Evolutionary conservation across 2,113 vertebrate genomes (phyloP), one percentile per base, ranked within the genome.

Genomic region (Puffinus mauretanicus): DNA sequence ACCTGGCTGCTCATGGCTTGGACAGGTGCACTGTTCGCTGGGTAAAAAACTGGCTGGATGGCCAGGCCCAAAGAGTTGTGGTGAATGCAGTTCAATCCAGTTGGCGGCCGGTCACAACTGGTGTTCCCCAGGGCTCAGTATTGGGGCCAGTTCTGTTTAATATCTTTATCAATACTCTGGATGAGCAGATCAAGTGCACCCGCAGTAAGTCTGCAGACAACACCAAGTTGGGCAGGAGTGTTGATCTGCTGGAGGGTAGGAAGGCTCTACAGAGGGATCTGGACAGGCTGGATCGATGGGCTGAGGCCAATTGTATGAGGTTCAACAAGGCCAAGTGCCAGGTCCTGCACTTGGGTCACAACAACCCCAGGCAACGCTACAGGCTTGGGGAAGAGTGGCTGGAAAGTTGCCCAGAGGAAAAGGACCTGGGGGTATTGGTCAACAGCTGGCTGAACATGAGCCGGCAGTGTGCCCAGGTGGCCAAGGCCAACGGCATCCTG

Each of bases 161-260:
- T 58, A n/a, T n/a, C 57, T 58, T n/a, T n/a, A 22, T 58, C 32
- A n/a, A 15, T 9, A 13, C 15, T 58, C 32, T n/a, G 57, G 57
- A 58, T 1, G 1, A 58, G 20, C 13, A 8, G 32, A n/a, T 22
- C 1, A 8, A n/a, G 13, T n/a, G 13, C 32, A 14, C 34, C 32
- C 57, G n/a, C 57, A 22, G 32, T n/a, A n/a, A 24, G 21, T 60
- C 24, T 60, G 32, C 5, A n/a, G 20, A 34, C 1, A 13, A 34
- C 20, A n/a, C 57, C 32, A 22, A 58, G 32, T 10, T 58, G 20
- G 32, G 13, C 4, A 1, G 13, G 4, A n/a, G 34, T 60, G 21
- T n/a, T 10, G 21, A 24, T 21, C 57, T 60, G 34, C 57, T 15
- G 2, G 34, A 60, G 58, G 58, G 21, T 7, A n/a, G 58, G 34